These are phyloP conservation scores for Epizoanthus stellaris DNA, from an alignment of 92 coral and sea anemone genomes.

Conservation along the genomic window DNA sequence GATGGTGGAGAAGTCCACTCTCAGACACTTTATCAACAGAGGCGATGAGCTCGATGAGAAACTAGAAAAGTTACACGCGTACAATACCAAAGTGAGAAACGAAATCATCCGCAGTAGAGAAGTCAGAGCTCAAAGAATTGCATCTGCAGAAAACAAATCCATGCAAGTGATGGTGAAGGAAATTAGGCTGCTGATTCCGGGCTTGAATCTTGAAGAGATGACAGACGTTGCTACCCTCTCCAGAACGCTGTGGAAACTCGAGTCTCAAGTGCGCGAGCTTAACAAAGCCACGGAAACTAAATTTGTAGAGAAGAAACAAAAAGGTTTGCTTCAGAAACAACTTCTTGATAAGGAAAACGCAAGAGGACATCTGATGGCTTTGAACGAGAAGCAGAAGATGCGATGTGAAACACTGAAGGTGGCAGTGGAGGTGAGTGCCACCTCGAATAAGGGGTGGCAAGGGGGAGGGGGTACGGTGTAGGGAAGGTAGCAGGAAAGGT, in stretches of 20 bases:
- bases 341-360: conserved; percentile 72
- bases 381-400: conserved; percentile 66
- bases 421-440: conserved; percentile 87
- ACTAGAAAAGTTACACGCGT: conserved; percentile 58
- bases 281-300: conserved; percentile 69
- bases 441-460: too few relatives aligned
- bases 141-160: conserved; percentile 69
- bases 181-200: conserved; percentile 77
- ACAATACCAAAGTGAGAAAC: conserved; percentile 64
- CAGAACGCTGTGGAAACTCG: conserved; percentile 63
- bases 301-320: conserved; percentile 76
- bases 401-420: conserved; percentile 85
- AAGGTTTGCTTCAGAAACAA: conserved; percentile 72
- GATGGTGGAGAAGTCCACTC: conserved; percentile 83
- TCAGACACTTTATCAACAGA: conserved; percentile 73
- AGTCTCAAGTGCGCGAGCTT: conserved; percentile 71
- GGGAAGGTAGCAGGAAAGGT: neutral
- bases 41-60: conserved; percentile 90
- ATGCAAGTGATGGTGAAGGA: conserved; percentile 62
- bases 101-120: conserved; percentile 59
- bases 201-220: conserved; percentile 76
- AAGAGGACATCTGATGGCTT: conserved; percentile 48
- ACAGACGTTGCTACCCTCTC: conserved; percentile 79
- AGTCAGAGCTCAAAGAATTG: conserved; percentile 56
- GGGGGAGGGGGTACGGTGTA: neutral